Conservation (phyloP, 2,113 vertebrate genomes). For the Pterocles orientalis region DNA sequence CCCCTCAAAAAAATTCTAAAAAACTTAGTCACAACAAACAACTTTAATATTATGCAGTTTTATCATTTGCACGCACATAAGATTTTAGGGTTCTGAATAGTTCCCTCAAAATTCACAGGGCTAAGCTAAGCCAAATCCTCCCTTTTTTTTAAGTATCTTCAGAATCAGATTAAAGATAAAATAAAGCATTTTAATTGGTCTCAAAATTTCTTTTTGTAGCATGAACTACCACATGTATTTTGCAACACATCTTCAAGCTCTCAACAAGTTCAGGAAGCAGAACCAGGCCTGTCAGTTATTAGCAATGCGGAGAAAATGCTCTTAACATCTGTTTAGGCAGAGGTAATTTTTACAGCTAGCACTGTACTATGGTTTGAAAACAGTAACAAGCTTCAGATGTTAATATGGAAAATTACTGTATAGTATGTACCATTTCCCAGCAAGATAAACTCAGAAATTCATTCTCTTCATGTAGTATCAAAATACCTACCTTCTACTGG, state of each 20-base stretch:
- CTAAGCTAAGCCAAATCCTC: background rate
- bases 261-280: background rate
- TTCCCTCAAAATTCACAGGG: background rate
- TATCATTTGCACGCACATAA: background rate
- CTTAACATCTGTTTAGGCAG: background rate
- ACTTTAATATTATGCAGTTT: background rate
- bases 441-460: background rate
- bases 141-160: background rate
- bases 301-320: background rate
- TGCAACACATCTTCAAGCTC: background rate
- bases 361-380: background rate
- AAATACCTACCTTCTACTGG: background rate
- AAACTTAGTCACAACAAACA: background rate
- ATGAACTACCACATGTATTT: background rate
- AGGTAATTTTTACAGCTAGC: background rate
- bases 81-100: background rate
- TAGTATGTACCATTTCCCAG: background rate
- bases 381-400: background rate
- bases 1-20: background rate
- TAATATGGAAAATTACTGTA: background rate
- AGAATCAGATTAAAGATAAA: background rate
- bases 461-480: background rate
- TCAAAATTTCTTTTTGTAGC: background rate
- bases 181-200: background rate
- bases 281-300: background rate